Conservation (phyloP, 2,888 invertebrate species). For the Exocentrus adspersus region DNA sequence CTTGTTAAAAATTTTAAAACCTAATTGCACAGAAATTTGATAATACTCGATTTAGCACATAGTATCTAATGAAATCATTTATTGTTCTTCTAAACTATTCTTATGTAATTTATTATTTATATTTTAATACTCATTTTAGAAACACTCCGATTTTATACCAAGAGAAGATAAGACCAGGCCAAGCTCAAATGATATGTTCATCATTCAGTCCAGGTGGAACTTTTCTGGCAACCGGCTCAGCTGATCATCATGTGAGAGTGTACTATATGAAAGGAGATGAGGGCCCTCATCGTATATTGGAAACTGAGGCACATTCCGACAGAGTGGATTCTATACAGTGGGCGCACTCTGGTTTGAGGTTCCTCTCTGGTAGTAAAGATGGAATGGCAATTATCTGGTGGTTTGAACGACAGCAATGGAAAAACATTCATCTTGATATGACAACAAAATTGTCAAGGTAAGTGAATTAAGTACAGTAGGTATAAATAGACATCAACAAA, state of each 20-base stretch:
- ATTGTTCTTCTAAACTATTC: no score
- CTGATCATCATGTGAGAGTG: constrained; percentile 93
- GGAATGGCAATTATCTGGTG: constrained; percentile 95
- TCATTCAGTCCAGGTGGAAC: constrained; percentile 89
- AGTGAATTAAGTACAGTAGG: background rate
- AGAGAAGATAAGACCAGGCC: constrained; percentile 91
- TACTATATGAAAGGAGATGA: constrained; percentile 83
- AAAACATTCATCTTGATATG: constrained; percentile 79
- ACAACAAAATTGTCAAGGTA: constrained; percentile 66
- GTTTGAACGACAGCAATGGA: constrained; percentile 91
- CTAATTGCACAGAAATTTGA: no score
- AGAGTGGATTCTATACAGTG: constrained; percentile 96
- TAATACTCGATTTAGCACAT: no score
- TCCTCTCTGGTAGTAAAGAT: constrained; percentile 95
- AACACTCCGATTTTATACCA: constrained; percentile 91
- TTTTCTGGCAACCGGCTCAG: constrained; percentile 93
- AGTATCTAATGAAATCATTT: no score
- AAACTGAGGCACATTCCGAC: constrained; percentile 86
- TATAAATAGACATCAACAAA: no score
- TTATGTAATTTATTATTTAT: no score
- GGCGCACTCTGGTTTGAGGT: constrained; percentile 87
- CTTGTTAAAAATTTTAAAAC: no score
- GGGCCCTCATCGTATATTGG: constrained; percentile 80
- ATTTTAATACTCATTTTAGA: no score
- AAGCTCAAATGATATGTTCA: constrained; percentile 95